Percentiles rank a stretch among this genome's conserved stretches.
phyloP scores from a whole-genome alignment of 2,113 vertebrate genomes.

The Columbina picui region DNA sequence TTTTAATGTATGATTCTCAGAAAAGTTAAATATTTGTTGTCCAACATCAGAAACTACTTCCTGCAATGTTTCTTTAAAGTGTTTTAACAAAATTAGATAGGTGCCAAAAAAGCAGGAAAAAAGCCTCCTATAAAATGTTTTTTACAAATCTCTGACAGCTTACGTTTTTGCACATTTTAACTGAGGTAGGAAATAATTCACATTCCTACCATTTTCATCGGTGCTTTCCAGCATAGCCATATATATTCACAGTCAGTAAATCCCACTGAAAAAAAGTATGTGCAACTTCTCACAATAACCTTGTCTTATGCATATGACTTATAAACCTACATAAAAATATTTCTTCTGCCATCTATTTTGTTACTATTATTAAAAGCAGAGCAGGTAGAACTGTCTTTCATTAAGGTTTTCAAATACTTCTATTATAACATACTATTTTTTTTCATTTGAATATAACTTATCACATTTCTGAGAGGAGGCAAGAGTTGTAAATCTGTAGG shows the following conservation, averaged over 20 bases:
- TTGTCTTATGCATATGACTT: not conserved
- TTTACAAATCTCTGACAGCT: not conserved
- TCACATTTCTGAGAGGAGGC: not conserved
- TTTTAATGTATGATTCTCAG: not conserved
- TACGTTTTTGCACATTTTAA: not conserved
- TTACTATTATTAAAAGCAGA: not conserved
- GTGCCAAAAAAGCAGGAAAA: not conserved
- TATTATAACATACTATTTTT: not conserved
- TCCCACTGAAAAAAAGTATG: not conserved
- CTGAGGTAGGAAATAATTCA: not conserved
- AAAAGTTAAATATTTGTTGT: not conserved
- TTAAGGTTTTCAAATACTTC: not conserved
- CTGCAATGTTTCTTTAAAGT: not conserved
- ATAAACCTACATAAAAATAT: not conserved
- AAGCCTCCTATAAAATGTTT: not conserved
- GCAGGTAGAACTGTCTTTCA: not conserved
- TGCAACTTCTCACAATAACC: not conserved
- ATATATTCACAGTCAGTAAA: not conserved
- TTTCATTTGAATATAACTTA: not conserved
- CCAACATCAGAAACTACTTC: not conserved
- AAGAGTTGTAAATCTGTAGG: not conserved
- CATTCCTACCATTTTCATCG: not conserved
- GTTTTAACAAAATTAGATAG: not conserved
- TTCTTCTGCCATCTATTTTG: not conserved
- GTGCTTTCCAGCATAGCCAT: not conserved